Percentiles rank a stretch among this genome's conserved stretches.
Evolutionary conservation across 2,888 invertebrate species (phyloP).

Genomic region (Drepanosiphum platanoidis): DNA sequence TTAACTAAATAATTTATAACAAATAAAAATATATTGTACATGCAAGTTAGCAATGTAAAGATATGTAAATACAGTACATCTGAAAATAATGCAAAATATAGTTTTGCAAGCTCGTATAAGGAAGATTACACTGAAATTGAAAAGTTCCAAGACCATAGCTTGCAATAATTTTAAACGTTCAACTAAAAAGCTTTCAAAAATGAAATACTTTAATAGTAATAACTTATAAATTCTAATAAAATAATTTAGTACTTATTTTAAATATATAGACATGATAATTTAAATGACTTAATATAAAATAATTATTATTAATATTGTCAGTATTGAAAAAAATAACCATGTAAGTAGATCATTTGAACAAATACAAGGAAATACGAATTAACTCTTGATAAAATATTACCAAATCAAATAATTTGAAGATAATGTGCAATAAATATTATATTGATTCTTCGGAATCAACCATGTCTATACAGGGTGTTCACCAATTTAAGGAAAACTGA

Average conservation of each 20-base stretch:
- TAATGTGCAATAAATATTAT: neutral
- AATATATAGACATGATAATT: too few species aligned
- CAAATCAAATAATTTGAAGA: neutral
- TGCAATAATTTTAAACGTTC: too few species aligned
- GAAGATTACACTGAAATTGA: slow-evolving; percentile 8
- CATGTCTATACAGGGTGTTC: too few species aligned
- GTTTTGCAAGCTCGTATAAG: slow-evolving; percentile 33
- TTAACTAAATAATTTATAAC: neutral
- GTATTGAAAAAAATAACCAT: too few species aligned
- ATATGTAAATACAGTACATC: slow-evolving; percentile 37
- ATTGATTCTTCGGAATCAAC: neutral
- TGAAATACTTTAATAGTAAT: too few species aligned
- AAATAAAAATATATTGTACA: neutral
- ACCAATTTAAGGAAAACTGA: too few species aligned
- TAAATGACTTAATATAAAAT: too few species aligned
- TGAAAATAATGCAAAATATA: slow-evolving; percentile 38
- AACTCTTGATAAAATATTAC: neutral
- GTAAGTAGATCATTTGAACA: neutral
- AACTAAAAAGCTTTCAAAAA: neutral
- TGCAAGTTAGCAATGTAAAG: slow-evolving; percentile 42
- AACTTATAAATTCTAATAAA: too few species aligned
- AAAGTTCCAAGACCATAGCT: slow-evolving; percentile 22
- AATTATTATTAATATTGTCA: too few species aligned
- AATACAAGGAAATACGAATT: neutral
- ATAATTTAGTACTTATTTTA: too few species aligned